Evolutionary conservation across 1,140 invertebrate species (phyloP).

Genomic region (Caenorhabditis elegans): WBcel235 BX284602.5:6937001-6937500

Average conservation of each 20-base stretch:
- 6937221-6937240: constrained; percentile 1
- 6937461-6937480: too few relatives aligned
- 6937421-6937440: not conserved
- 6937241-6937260: not conserved
- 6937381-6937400: not conserved
- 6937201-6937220: not conserved
- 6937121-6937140: too few relatives aligned
- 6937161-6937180: not conserved
- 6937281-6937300: too few relatives aligned
- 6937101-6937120: too few relatives aligned
- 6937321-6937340: not conserved
- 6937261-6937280: not conserved
- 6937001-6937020: too few relatives aligned
- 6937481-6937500: too few relatives aligned
- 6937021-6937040: too few relatives aligned
- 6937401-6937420: not conserved
- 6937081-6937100: too few relatives aligned
- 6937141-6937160: too few relatives aligned
- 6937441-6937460: too few relatives aligned
- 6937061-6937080: too few relatives aligned
- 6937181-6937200: not conserved
- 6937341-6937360: not conserved
- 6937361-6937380: not conserved
- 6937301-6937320: not conserved
- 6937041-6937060: too few relatives aligned